Conservation (phyloP, 2,888 invertebrate species). For the Drosophila silvestris region DNA sequence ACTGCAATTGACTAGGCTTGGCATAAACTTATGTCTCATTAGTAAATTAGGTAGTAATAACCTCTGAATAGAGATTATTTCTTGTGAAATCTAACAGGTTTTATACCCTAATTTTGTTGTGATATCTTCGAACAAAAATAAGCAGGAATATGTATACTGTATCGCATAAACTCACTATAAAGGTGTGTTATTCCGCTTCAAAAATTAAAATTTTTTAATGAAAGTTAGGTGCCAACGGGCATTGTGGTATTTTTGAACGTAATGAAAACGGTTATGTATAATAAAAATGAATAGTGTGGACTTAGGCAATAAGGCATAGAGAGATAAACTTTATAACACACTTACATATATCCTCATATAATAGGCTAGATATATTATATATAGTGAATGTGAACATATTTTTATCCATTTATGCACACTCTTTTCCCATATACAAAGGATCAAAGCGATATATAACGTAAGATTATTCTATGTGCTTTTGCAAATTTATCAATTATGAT, state of each 20-base stretch:
- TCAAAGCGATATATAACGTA: neutral
- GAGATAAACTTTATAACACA: neutral
- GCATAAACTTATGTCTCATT: too few species aligned
- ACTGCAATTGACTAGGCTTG: neutral
- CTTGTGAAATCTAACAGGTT: too few species aligned
- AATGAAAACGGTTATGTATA: neutral
- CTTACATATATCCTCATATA: neutral
- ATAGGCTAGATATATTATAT: neutral
- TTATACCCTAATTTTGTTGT: neutral
- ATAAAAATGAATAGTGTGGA: neutral
- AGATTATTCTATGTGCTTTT: neutral
- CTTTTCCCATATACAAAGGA: neutral
- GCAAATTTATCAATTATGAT: slow-evolving; percentile 2
- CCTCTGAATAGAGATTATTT: too few species aligned
- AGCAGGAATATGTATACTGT: neutral
- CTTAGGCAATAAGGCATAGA: neutral
- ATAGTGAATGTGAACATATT: neutral
- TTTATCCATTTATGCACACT: neutral
- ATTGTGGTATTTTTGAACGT: neutral
- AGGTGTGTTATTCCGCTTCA: neutral
- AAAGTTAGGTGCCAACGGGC: neutral
- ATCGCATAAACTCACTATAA: neutral
- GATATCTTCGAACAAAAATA: neutral
- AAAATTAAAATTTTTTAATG: neutral
- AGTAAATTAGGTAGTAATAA: neutral